Percentiles rank a stretch among this genome's conserved stretches.
phyloP scores from a whole-genome alignment of 2,888 invertebrate genomes.

The Phragmatobia fuliginosa region DNA sequence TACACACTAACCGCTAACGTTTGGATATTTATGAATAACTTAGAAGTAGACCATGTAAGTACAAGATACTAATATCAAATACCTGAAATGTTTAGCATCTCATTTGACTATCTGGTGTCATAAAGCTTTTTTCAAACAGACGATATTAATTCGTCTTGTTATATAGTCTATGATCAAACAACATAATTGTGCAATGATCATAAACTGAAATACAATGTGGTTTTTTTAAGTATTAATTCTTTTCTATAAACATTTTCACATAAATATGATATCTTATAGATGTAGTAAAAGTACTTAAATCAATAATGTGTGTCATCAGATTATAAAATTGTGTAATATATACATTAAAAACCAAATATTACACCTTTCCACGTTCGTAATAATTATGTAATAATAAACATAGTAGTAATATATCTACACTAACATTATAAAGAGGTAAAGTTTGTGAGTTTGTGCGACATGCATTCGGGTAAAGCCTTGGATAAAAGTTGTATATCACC shows the following conservation, averaged over 20 bases:
- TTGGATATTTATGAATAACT: not conserved
- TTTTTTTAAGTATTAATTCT: no score
- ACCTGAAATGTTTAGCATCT: not conserved
- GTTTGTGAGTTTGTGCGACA: no score
- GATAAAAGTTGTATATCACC: no score
- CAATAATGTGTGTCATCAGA: not conserved
- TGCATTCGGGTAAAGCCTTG: no score
- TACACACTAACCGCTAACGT: not conserved
- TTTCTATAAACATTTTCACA: no score
- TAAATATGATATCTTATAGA: not conserved
- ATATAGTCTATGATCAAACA: not conserved
- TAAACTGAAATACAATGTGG: no score
- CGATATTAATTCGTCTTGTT: not conserved
- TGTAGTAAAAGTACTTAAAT: not conserved
- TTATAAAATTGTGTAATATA: not conserved
- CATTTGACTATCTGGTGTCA: not conserved
- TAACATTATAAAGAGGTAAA: no score
- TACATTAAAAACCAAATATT: not conserved
- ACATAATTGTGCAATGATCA: not conserved
- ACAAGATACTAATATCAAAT: not conserved
- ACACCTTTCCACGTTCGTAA: not conserved
- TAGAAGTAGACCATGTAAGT: not conserved
- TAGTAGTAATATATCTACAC: no score
- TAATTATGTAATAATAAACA: no score
- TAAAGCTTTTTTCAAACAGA: not conserved